A percentile compares a stretch with the other conserved stretches of the same genome.
Evolutionary conservation across 2,888 invertebrate species (phyloP).

Genomic region (Microctonus aethiopoides): DNA sequence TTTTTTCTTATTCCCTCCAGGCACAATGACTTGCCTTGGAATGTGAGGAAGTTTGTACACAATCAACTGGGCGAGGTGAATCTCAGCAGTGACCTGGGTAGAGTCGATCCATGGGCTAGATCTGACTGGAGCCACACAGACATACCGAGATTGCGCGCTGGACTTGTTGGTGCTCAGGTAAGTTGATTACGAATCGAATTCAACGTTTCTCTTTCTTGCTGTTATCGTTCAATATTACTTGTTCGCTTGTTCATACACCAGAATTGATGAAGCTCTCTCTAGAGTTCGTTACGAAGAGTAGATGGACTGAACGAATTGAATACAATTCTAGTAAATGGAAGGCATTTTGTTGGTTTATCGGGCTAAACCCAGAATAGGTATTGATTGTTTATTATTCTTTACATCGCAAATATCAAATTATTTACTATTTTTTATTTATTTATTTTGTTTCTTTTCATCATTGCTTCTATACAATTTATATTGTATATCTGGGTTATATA

Average conservation of each 20-base stretch:
- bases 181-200: constrained; percentile 40
- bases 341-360: neutral
- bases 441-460: too few species aligned
- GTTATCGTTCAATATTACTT: neutral
- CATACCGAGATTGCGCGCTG: constrained; percentile 83
- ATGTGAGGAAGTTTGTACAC: constrained; percentile 88
- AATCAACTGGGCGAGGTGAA: constrained; percentile 70
- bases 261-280: neutral
- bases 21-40: constrained; percentile 92
- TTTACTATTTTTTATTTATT: neutral
- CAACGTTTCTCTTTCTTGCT: constrained; percentile 11
- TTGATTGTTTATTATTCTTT: neutral
- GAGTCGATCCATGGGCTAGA: constrained; percentile 84
- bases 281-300: neutral
- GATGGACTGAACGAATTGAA: neutral
- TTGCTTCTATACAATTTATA: neutral
- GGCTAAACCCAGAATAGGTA: neutral
- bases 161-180: constrained; percentile 88
- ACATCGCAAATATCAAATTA: neutral
- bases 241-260: neutral
- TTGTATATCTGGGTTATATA: neutral
- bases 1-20: constrained; percentile 50
- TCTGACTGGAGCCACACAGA: constrained; percentile 95
- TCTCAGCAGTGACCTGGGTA: constrained; percentile 68
- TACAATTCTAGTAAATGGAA: neutral